Percentiles rank a stretch among this genome's conserved stretches.
Evolutionary conservation across 2,113 vertebrate genomes (phyloP).

Genomic region (Bungarus multicinctus): DNA sequence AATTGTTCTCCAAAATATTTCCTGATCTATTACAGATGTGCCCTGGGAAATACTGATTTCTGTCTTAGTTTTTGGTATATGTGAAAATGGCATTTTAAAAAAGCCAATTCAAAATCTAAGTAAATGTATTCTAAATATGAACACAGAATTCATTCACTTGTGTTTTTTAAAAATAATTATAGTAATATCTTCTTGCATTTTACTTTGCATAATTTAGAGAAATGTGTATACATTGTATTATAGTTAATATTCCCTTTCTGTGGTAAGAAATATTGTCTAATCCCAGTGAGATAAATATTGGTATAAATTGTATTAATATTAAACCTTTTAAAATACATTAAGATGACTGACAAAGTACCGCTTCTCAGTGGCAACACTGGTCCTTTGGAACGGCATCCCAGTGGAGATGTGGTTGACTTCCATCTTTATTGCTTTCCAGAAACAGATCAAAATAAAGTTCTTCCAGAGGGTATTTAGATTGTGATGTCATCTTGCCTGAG

Average conservation of each 20-base stretch:
- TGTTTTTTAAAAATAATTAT: background rate
- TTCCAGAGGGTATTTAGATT: background rate
- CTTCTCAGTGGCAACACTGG: background rate
- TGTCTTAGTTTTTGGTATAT: background rate
- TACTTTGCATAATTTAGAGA: conserved; percentile 5
- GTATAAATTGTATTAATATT: background rate
- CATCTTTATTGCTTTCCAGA: background rate
- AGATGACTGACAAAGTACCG: background rate
- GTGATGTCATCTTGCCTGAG: background rate
- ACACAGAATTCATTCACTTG: background rate
- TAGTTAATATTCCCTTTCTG: background rate
- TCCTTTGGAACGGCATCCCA: background rate
- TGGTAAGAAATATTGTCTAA: background rate
- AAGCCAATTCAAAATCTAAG: background rate
- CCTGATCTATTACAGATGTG: background rate
- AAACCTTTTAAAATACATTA: background rate
- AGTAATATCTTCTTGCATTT: background rate
- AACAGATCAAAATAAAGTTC: background rate
- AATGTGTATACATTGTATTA: background rate
- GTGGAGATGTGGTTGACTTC: background rate
- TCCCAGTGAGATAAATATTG: background rate
- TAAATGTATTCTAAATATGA: conserved; percentile 7
- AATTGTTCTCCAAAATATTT: background rate
- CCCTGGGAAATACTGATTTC: background rate
- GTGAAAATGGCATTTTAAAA: background rate